Evolutionary conservation across 2,113 vertebrate species (phyloP).

Genomic region (Chaetura pelagica): DNA sequence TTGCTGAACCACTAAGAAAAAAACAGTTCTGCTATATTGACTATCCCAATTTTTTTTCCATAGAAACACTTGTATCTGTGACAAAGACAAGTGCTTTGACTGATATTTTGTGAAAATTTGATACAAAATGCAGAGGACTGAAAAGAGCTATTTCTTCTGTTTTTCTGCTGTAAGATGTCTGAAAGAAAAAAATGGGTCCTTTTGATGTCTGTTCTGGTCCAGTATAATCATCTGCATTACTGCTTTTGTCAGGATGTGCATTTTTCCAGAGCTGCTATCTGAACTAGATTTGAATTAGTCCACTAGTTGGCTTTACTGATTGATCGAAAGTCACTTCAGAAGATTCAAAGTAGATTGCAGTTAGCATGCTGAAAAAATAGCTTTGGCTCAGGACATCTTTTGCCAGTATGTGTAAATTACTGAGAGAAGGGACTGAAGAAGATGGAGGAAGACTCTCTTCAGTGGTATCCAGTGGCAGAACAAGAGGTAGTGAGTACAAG

Average conservation of each 20-base stretch:
- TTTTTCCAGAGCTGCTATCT: background rate
- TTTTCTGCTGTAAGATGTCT: background rate
- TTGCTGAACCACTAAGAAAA: background rate
- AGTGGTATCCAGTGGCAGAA: no score
- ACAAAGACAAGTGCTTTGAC: background rate
- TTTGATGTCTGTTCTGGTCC: background rate
- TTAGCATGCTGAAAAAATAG: background rate
- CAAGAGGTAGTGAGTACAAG: no score
- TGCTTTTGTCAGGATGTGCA: background rate
- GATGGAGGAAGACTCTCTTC: background rate
- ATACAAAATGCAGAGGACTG: background rate
- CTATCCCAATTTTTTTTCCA: background rate
- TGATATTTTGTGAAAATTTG: background rate
- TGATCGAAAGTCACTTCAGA: background rate
- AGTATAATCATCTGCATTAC: background rate
- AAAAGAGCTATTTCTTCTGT: background rate
- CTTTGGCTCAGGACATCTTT: background rate
- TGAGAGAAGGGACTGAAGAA: background rate
- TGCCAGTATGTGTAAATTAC: background rate
- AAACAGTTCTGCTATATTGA: background rate
- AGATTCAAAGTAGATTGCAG: background rate
- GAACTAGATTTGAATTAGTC: background rate
- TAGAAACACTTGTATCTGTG: background rate
- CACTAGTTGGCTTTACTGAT: background rate
- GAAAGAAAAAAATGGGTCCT: background rate